Percentiles rank a stretch among this genome's conserved stretches.
These are phyloP conservation scores for Alviniconcha strummeri DNA, from an alignment of 2,888 invertebrate species.

Conservation along the genomic window DNA sequence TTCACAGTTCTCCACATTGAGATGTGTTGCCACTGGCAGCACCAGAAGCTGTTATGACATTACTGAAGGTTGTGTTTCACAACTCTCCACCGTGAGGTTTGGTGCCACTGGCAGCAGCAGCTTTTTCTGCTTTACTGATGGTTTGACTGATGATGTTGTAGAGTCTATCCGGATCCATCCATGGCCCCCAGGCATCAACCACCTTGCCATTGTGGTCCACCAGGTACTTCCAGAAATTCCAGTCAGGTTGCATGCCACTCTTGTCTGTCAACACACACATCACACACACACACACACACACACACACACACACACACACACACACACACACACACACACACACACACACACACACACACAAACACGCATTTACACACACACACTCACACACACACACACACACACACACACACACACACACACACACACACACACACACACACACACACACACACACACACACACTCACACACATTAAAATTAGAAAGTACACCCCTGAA, in stretches of 20 bases:
- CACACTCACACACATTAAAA: neutral
- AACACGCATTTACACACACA: neutral
- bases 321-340: neutral
- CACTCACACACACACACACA: neutral
- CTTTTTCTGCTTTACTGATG: constrained; percentile 29
- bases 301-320: too few species aligned
- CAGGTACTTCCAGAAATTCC: constrained; percentile 78
- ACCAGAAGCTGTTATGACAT: too few species aligned
- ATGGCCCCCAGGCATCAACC: constrained; percentile 74
- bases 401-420: too few species aligned
- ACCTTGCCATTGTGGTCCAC: constrained; percentile 74
- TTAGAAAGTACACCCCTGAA: neutral
- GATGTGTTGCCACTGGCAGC: too few species aligned
- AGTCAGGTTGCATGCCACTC: constrained; percentile 70
- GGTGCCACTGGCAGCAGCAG: neutral
- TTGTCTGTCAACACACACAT: constrained; percentile 50
- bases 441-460: constrained; percentile 7
- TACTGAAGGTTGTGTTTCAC: neutral
- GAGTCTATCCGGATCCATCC: constrained; percentile 57
- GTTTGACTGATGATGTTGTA: constrained; percentile 40
- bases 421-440: neutral
- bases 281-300: too few species aligned
- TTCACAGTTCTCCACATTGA: too few species aligned
- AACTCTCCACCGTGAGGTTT: constrained; percentile 12
- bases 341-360: neutral